These are phyloP conservation scores for Sinella curviseta DNA, from an alignment of 1,140 invertebrate genomes.

Conservation along the genomic window DNA sequence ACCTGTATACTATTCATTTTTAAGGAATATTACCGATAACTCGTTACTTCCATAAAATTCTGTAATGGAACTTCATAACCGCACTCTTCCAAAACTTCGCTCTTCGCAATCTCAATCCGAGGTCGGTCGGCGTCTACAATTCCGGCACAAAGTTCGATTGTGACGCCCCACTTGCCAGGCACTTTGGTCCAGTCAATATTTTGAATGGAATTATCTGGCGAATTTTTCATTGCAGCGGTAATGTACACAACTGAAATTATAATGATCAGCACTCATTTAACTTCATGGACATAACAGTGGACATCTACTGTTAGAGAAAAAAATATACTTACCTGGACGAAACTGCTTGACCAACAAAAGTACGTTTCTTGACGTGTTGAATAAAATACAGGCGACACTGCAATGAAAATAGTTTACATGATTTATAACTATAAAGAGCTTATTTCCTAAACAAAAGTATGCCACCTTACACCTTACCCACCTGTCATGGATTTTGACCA, in stretches of 20 bases:
- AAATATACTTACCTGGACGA: slow-evolving; percentile 65
- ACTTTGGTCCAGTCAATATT: slow-evolving; percentile 71
- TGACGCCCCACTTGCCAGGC: slow-evolving; percentile 72
- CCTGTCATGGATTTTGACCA: slow-evolving; percentile 59
- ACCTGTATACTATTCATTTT: no score
- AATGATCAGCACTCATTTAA: neutral
- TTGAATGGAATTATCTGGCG: slow-evolving; percentile 63
- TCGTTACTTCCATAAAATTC: slow-evolving; percentile 68
- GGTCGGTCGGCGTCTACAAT: slow-evolving; percentile 82
- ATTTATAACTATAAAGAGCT: neutral
- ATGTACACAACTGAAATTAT: neutral
- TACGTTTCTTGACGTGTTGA: slow-evolving; percentile 72
- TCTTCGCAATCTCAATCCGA: slow-evolving; percentile 75
- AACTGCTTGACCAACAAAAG: slow-evolving; percentile 90
- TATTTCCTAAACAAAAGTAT: neutral
- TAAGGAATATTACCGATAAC: no score
- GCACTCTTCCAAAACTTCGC: slow-evolving; percentile 91
- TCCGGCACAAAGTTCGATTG: slow-evolving; percentile 91
- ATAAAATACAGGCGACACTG: slow-evolving; percentile 79
- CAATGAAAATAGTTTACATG: slow-evolving; percentile 29
- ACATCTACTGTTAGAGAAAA: neutral
- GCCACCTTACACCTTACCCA: slow-evolving; percentile 32
- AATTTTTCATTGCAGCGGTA: slow-evolving; percentile 44
- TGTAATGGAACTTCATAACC: slow-evolving; percentile 81
- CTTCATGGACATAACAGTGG: no score